Evolutionary conservation across 2,113 vertebrate species (phyloP).

Genomic region (Heptranchias perlo): DNA sequence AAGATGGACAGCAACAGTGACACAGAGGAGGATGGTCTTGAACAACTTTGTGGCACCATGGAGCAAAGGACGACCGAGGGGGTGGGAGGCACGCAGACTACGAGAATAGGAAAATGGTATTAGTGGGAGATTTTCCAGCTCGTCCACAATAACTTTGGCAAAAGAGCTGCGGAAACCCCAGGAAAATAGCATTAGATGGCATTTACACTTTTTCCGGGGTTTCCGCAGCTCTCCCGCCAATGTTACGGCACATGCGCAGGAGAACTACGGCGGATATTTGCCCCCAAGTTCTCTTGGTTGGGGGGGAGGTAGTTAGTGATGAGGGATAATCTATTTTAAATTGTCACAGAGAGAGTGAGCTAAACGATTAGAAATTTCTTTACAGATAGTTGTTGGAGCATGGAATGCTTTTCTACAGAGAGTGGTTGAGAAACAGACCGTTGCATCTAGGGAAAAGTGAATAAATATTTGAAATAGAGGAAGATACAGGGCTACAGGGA

Average conservation of each 20-base stretch:
- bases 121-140: not conserved
- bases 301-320: not conserved
- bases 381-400: not conserved
- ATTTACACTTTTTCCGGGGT: not conserved
- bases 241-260: not conserved
- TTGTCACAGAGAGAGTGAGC: not conserved
- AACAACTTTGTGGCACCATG: not conserved
- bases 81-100: not conserved
- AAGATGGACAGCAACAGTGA: not conserved
- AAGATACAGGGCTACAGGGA: not conserved
- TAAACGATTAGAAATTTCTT: not conserved
- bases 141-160: not conserved
- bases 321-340: not conserved
- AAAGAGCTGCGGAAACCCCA: not conserved
- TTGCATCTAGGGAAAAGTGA: not conserved
- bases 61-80: not conserved
- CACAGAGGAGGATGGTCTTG: not conserved
- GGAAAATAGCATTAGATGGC: not conserved
- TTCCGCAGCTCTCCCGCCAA: not conserved
- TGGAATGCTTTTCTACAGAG: not conserved
- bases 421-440: not conserved
- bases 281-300: not conserved
- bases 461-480: not conserved
- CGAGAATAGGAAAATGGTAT: not conserved
- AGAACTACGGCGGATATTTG: not conserved